Evolutionary conservation across 2,888 invertebrate genomes (phyloP), one percentile per base, ranked within the genome.

Genomic region (Mamestra brassicae): DNA sequence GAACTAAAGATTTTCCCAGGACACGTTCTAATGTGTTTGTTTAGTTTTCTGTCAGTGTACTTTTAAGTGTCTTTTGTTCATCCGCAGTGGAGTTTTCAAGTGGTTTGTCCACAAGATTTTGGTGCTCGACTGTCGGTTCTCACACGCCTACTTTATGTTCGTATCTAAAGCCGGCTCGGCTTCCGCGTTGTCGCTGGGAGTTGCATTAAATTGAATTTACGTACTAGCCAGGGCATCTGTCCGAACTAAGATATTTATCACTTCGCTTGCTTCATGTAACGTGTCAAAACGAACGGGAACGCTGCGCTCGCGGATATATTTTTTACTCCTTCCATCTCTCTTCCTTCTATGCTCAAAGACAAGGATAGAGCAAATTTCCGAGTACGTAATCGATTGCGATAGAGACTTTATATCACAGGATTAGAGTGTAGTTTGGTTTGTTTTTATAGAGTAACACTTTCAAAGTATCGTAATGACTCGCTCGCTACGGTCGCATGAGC

Each of bases 401-500:
- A 88, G 84, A 81, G 88, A 92, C 94, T 93, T 92, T 94, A 94
- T 91, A 81, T 73, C 89, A 63, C 83, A 69, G 91, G 78, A 89
- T 89, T 95, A 95, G 88, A 92, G 95, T 93, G 86, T 88, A 93
- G 82, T 93, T 93, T 93, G 81, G 92, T 90, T 87, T 93, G 91
- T 90, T 90, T 90, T 90, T 92, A 86, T 88, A 84, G 80, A 88
- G 88, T 85, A 92, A 90, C 90, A 93, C 92, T 94, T 94, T 93
- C 92, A 93, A 93, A 94, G 93, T 93, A 95, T 95, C 93, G 93
- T 94, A 94, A 95, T 95, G 93, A 92, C 94, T 95, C 91, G 95
- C 94, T 95, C 91, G 95, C 93, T 95, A 95, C 95, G 96, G 96
- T 96, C 94, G 95, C 95, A 94, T 96, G 96, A 94, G 92, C 95